Evolutionary conservation across 2,888 invertebrate genomes (phyloP).

Genomic region (Drosophila prostipennis): DNA sequence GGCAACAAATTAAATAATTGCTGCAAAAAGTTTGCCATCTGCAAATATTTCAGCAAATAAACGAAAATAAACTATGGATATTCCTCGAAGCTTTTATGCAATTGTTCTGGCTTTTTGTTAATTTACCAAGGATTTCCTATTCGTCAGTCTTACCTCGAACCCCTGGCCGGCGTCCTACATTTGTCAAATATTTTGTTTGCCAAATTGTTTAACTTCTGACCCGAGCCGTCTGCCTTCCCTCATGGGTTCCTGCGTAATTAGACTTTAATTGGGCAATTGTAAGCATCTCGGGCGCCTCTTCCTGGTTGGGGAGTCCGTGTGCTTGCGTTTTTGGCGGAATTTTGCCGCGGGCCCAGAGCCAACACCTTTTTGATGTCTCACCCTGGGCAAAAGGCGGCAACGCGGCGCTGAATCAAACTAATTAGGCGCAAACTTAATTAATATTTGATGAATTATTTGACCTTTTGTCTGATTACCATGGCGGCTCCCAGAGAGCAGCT

Average conservation of each 20-base stretch:
- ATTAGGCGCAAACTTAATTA: conserved; percentile 77
- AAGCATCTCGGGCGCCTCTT: conserved; percentile 18
- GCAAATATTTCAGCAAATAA: conserved; percentile 33
- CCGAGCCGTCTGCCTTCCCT: conserved; percentile 31
- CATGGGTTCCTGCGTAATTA: conserved; percentile 49
- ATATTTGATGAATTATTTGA: conserved; percentile 63
- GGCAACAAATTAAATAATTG: conserved; percentile 57
- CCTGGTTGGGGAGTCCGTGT: conserved; percentile 36
- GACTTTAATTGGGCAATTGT: conserved; percentile 65
- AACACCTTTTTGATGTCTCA: conserved; percentile 70
- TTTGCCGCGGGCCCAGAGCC: conserved; percentile 48
- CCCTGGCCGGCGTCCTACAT: background rate
- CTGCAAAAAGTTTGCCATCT: conserved; percentile 31
- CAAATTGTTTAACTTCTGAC: conserved; percentile 43
- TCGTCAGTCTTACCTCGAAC: background rate
- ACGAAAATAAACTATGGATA: conserved; percentile 28
- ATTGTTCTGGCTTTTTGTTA: conserved; percentile 5
- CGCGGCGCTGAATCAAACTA: conserved; percentile 63
- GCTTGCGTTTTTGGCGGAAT: conserved; percentile 43
- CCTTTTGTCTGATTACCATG: conserved; percentile 43
- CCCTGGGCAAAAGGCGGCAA: conserved; percentile 4
- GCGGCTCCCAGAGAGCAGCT: conserved; percentile 4
- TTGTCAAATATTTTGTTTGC: conserved; percentile 30
- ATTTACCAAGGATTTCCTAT: background rate
- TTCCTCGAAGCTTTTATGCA: conserved; percentile 1